These are phyloP conservation scores for Tachuris rubrigastra DNA, from an alignment of 2,113 vertebrate species.

Conservation along the genomic window DNA sequence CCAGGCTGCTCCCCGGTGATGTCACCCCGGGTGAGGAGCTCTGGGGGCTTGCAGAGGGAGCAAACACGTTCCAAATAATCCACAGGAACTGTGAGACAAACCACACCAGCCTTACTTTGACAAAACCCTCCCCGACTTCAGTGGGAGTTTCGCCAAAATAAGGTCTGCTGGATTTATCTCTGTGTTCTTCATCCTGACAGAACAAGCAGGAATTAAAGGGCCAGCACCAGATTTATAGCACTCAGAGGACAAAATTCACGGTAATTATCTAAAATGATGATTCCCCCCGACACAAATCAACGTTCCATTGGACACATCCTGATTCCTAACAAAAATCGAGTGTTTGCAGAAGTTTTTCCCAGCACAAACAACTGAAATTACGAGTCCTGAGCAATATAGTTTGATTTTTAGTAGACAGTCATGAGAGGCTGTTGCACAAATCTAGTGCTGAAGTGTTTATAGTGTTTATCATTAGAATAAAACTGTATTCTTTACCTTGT, in stretches of 20 bases:
- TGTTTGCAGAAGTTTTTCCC: neutral
- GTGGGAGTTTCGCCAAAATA: constrained; percentile 49
- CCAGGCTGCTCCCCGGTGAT: neutral
- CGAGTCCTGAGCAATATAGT: neutral
- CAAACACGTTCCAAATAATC: neutral
- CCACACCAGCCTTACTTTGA: neutral
- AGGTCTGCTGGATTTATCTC: constrained; percentile 55
- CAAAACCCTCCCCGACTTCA: constrained; percentile 30
- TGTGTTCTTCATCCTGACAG: constrained; percentile 20
- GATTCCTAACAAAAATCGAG: neutral
- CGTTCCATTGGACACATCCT: neutral
- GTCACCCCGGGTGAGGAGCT: neutral
- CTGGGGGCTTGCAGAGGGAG: neutral
- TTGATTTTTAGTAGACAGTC: neutral
- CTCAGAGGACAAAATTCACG: neutral
- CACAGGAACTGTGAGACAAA: constrained; percentile 31
- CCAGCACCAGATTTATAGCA: neutral
- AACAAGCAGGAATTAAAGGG: constrained; percentile 51
- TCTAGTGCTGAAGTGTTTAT: neutral
- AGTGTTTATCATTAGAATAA: neutral
- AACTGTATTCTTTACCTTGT: neutral
- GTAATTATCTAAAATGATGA: neutral
- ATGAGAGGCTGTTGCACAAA: neutral
- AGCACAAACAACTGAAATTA: neutral
- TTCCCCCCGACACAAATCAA: neutral